phyloP scores from a whole-genome alignment of 2,888 invertebrate species.

The Microdon myrmicae region DNA sequence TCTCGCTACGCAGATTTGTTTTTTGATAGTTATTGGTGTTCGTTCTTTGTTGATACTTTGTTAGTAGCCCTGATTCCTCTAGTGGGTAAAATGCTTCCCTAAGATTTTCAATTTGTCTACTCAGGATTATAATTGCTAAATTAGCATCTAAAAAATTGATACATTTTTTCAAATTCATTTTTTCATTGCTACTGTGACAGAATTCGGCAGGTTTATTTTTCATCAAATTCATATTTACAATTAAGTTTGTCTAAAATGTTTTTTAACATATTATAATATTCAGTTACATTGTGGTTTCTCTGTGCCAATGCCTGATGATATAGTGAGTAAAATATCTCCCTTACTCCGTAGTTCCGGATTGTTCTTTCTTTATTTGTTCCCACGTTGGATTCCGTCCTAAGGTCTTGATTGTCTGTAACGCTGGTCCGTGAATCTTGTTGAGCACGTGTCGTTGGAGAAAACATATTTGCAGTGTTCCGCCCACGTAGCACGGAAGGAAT shows the following conservation, averaged over 20 bases:
- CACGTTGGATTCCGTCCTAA: constrained; percentile 14
- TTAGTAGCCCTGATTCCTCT: too few relatives aligned
- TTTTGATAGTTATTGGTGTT: too few relatives aligned
- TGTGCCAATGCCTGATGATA: constrained; percentile 17
- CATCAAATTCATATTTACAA: constrained; percentile 19
- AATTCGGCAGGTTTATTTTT: too few relatives aligned
- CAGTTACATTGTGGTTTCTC: too few relatives aligned
- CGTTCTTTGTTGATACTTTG: too few relatives aligned
- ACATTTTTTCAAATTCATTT: too few relatives aligned
- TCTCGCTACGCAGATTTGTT: too few relatives aligned
- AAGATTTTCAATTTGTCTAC: too few relatives aligned
- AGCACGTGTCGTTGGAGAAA: neutral
- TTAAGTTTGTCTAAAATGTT: constrained; percentile 21
- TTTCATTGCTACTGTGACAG: too few relatives aligned
- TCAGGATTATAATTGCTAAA: too few relatives aligned
- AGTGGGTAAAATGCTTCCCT: too few relatives aligned
- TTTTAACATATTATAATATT: constrained; percentile 18
- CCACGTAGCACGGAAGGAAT: neutral
- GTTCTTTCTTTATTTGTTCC: constrained; percentile 16
- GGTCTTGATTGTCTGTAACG: constrained; percentile 1
- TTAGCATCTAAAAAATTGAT: too few relatives aligned
- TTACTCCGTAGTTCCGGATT: constrained; percentile 17
- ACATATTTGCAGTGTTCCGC: neutral
- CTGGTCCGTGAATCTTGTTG: constrained; percentile 7
- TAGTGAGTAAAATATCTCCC: constrained; percentile 14